phyloP scores from a whole-genome alignment of 2,797 vertebrate species.

The Micropoecilia bifurca region DNA sequence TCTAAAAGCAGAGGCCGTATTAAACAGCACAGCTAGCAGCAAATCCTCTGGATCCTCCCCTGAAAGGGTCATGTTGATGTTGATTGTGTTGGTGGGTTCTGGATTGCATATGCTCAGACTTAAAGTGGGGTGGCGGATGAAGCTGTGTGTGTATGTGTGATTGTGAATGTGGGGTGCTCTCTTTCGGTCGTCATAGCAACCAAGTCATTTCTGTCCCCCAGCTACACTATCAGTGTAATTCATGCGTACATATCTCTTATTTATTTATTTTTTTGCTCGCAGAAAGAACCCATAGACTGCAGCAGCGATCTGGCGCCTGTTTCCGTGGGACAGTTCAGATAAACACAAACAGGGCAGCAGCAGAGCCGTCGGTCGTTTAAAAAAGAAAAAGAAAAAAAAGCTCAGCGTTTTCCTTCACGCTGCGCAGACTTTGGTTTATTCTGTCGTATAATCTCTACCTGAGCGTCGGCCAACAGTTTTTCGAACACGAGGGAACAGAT shows the following conservation, averaged over 20 bases:
- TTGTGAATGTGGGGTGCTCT: conserved; percentile 41
- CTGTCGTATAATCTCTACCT: conserved; percentile 12
- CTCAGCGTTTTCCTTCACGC: not conserved
- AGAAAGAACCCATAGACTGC: conserved; percentile 17
- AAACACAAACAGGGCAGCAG: conserved; percentile 1
- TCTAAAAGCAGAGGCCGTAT: conserved; percentile 32
- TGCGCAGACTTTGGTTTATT: not conserved
- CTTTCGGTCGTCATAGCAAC: conserved; percentile 77
- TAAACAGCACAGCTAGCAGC: conserved; percentile 19
- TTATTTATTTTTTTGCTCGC: conserved; percentile 45
- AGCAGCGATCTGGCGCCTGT: conserved; percentile 3
- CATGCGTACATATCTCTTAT: conserved; percentile 55
- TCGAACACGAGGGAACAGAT: conserved; percentile 28
- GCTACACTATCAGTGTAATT: conserved; percentile 61
- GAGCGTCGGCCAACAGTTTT: not conserved
- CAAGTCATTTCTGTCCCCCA: conserved; percentile 58
- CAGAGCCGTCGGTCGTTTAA: not conserved
- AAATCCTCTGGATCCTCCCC: conserved; percentile 28
- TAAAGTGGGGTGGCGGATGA: conserved; percentile 23
- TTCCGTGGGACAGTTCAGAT: conserved; percentile 8
- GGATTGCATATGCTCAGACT: conserved; percentile 65
- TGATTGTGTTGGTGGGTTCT: conserved; percentile 37
- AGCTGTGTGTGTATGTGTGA: not conserved
- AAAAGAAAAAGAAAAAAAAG: too few species aligned
- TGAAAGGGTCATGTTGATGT: conserved; percentile 35